Evolutionary conservation across 2,888 invertebrate species (phyloP).

Genomic region (Tipula unca): DNA sequence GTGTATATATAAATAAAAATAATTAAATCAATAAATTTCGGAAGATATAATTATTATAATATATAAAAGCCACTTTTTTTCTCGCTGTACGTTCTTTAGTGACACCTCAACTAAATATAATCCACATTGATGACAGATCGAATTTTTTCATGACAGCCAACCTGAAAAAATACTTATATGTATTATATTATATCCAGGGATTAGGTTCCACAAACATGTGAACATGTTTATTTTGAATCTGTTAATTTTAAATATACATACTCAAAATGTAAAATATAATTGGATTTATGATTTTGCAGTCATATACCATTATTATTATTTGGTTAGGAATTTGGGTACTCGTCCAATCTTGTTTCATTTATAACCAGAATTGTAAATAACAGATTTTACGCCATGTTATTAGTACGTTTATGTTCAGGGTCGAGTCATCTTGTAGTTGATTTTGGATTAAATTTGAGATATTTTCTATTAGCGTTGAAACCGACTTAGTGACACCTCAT

Average conservation of each 20-base stretch:
- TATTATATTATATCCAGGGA: background rate
- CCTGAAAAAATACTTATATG: background rate
- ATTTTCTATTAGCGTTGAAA: no score
- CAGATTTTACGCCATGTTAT: no score
- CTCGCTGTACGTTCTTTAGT: background rate
- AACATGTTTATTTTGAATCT: background rate
- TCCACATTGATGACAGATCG: slow-evolving; percentile 18
- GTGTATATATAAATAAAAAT: background rate
- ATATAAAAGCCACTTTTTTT: background rate
- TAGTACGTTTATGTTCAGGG: no score
- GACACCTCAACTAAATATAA: slow-evolving; percentile 15
- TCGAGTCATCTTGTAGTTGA: no score
- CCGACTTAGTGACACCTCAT: no score
- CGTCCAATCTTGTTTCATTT: no score
- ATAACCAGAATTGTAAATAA: no score
- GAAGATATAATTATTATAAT: background rate
- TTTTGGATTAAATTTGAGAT: no score
- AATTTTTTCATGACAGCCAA: background rate
- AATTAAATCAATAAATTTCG: background rate
- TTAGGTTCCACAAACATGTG: background rate
- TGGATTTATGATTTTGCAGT: no score
- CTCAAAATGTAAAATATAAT: no score
- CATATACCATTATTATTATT: no score
- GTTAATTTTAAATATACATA: background rate
- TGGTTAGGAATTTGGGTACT: no score